Base-by-base conservation (phyloP, 2,113 vertebrate genomes). In the Podarcis raffonei region DNA sequence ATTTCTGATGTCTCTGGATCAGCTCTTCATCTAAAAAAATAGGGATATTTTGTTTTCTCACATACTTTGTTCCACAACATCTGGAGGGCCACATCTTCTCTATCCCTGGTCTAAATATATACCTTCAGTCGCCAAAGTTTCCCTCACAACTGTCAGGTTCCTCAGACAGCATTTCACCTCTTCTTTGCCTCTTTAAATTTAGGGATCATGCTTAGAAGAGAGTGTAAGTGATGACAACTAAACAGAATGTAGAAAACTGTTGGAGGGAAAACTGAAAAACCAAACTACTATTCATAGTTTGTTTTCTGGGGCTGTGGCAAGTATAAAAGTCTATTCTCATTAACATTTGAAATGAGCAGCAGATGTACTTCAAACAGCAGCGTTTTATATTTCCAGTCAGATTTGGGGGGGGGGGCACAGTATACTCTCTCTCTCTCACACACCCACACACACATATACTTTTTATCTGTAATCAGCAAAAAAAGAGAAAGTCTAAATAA, bases 401-500 rank as follows among this genome's bases (percentile, higher is more conserved):
- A 9, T 16, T n/a, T n/a, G n/a, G n/a, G 16, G 30, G 39, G 25
- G 30, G 66, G 68, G 30, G 62, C 42, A 68, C 15, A 86, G 39
- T 42, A 5, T 22, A 85, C 30, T 23, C 35, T 18, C 3, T 39
- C 37, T n/a, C 27, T 23, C 20, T 12, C 59, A 25, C 32, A 23
- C 18, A 30, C n/a, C 9, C 2, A 4, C 42, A 48, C 2, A 48
- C 42, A 48, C 42, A 48, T 48, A 48, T 11, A 48, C 42, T 76
- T 48, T 83, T 48, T 68, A 18, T 84, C 27, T 72, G 30, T 84
- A 66, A 91, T 87, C 91, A 91, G 53, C 2, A 66, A 93, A 95
- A 92, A 87, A 53, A 53, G 48, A 53, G 48, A 12, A 22, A 86
- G 91, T 92, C 93, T 94, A 94, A 93, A 92, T 95, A 91, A 88